Percentiles rank a stretch among this genome's conserved stretches.
Evolutionary conservation across 2,113 vertebrate genomes (phyloP).

Genomic region (Menura novaehollandiae): DNA sequence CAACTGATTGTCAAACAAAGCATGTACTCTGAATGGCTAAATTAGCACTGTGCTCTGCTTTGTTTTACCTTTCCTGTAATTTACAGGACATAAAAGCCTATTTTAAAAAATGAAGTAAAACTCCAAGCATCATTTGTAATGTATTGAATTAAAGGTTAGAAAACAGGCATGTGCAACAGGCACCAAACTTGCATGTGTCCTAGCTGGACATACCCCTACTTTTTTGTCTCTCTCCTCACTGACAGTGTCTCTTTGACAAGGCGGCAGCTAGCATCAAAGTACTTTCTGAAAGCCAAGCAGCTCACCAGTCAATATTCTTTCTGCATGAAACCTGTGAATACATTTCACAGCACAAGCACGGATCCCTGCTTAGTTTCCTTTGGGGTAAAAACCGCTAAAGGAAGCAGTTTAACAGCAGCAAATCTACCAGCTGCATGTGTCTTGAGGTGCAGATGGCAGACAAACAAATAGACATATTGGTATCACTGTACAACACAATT

Average conservation of each 20-base stretch:
- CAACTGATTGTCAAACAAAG: neutral
- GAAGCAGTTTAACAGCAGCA: constrained; percentile 44
- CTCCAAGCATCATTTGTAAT: neutral
- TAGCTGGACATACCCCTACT: neutral
- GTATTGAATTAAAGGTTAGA: neutral
- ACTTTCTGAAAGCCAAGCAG: neutral
- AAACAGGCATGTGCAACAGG: neutral
- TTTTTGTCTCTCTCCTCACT: neutral
- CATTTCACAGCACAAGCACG: neutral
- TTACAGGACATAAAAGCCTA: neutral
- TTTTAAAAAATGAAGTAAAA: neutral
- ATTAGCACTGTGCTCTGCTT: neutral
- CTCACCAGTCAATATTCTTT: neutral
- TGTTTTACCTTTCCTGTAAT: neutral
- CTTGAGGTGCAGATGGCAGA: constrained; percentile 23
- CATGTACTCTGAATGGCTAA: neutral
- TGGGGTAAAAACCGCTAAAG: neutral
- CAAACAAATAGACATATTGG: constrained; percentile 35
- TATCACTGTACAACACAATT: neutral
- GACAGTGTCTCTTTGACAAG: neutral
- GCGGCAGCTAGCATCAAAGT: neutral
- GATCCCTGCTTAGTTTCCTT: neutral
- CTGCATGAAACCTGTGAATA: neutral
- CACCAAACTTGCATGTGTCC: neutral
- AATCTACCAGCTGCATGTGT: constrained; percentile 33